Percentiles rank a stretch among this genome's conserved stretches.
These are phyloP conservation scores for Corythoichthys haematopterus DNA, from an alignment of 2,113 vertebrate genomes.

Conservation along the genomic window DNA sequence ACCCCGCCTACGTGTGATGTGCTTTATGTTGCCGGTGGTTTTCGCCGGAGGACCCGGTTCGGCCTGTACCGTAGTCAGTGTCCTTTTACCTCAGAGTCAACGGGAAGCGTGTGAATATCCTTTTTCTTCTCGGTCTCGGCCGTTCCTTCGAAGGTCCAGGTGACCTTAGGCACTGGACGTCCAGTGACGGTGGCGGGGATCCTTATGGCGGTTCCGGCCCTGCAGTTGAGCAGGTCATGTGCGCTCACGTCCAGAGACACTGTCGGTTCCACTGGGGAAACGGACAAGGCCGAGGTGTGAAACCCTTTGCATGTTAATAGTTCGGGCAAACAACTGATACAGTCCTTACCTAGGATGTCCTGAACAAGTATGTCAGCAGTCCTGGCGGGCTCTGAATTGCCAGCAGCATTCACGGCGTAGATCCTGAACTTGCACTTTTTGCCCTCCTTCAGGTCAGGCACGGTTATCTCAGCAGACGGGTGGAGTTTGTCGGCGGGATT, in stretches of 20 bases:
- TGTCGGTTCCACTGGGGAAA: constrained; percentile 80
- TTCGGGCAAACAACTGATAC: neutral
- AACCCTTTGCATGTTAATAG: neutral
- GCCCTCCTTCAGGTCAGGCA: constrained; percentile 87
- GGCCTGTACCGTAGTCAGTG: neutral
- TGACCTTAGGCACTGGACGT: constrained; percentile 84
- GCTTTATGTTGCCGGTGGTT: neutral
- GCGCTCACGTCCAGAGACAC: constrained; percentile 82
- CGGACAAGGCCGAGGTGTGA: neutral
- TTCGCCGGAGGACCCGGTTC: neutral
- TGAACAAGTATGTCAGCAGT: constrained; percentile 81
- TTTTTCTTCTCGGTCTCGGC: constrained; percentile 87
- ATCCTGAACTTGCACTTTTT: constrained; percentile 91
- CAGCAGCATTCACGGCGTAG: constrained; percentile 90
- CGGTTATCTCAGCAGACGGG: constrained; percentile 81
- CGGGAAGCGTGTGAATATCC: constrained; percentile 83
- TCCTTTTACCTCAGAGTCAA: constrained; percentile 82
- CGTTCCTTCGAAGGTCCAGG: constrained; percentile 91
- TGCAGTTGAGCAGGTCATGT: constrained; percentile 80
- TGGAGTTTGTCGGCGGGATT: constrained; percentile 88
- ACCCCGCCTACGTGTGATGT: neutral
- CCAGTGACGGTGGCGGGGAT: constrained; percentile 84
- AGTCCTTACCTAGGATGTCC: constrained; percentile 83
- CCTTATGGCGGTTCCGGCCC: constrained; percentile 81
- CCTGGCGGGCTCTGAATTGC: constrained; percentile 87